Conservation (phyloP, 2,113 vertebrate genomes). For the Xenopus laevis region DNA sequence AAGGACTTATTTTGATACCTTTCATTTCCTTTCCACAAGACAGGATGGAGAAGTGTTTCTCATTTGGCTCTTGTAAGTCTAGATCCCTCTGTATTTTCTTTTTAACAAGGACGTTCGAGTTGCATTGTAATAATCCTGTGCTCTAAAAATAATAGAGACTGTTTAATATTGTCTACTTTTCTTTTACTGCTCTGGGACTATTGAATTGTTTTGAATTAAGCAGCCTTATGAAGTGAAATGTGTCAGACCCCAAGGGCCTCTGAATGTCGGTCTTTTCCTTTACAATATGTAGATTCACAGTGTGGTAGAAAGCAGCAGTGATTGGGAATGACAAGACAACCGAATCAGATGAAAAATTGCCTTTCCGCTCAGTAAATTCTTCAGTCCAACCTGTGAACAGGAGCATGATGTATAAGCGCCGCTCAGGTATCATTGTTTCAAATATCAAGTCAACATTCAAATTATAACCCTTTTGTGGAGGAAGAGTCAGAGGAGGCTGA, state of each 20-base stretch:
- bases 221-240: neutral
- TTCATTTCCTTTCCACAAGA: neutral
- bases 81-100: neutral
- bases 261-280: neutral
- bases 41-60: constrained; percentile 8
- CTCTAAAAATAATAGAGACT: neutral
- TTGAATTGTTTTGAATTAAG: constrained; percentile 1
- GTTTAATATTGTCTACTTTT: neutral
- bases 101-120: constrained; percentile 7
- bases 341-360: constrained; percentile 17
- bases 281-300: too few relatives aligned
- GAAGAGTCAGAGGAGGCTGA: too few relatives aligned
- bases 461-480: too few relatives aligned
- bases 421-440: neutral
- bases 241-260: constrained; percentile 2
- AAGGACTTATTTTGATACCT: neutral
- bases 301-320: too few relatives aligned
- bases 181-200: constrained; percentile 7
- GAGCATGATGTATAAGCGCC: neutral
- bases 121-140: neutral
- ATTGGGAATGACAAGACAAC: neutral
- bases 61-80: constrained; percentile 10
- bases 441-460: neutral
- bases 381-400: neutral
- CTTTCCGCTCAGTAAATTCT: neutral